Conservation (phyloP, 92 coral and sea anemone genomes). For the Isaurus tuberculatus region DNA sequence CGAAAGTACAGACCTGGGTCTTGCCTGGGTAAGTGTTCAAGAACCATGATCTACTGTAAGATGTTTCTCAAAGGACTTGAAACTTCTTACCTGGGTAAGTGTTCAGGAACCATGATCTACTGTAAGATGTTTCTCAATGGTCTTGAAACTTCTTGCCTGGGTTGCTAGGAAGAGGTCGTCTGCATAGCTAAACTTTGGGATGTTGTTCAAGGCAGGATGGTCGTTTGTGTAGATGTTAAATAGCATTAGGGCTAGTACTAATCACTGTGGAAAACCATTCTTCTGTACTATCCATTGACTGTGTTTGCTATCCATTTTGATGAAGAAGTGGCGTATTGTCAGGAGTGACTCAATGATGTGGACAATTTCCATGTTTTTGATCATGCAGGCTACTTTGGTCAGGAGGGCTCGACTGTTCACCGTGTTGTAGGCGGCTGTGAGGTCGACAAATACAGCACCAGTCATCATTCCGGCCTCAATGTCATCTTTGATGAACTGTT, state of each 20-base stretch:
- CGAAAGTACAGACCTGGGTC: too few relatives aligned
- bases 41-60: too few relatives aligned
- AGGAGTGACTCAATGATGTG: neutral
- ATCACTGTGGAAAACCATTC: neutral
- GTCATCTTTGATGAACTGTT: neutral
- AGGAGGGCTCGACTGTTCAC: constrained; percentile 4
- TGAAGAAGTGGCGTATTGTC: neutral
- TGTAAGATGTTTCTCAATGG: too few relatives aligned
- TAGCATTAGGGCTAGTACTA: neutral
- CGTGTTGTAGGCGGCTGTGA: neutral
- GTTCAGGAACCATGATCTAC: too few relatives aligned
- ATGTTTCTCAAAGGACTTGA: too few relatives aligned
- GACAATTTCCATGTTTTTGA: constrained; percentile 4
- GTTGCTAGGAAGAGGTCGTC: neutral
- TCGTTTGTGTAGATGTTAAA: neutral
- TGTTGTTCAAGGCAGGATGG: constrained; percentile 7
- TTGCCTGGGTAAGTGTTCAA: too few relatives aligned
- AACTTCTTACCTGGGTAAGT: too few relatives aligned
- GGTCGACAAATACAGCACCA: too few relatives aligned
- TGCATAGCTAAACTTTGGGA: neutral
- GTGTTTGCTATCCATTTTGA: constrained; percentile 8
- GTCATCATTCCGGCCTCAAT: neutral
- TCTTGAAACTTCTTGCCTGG: constrained; percentile 4
- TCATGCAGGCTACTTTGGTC: constrained; percentile 16
- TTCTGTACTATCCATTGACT: constrained; percentile 7